phyloP scores from a whole-genome alignment of 2,888 invertebrate genomes.

The Andrena chrysosceles region DNA sequence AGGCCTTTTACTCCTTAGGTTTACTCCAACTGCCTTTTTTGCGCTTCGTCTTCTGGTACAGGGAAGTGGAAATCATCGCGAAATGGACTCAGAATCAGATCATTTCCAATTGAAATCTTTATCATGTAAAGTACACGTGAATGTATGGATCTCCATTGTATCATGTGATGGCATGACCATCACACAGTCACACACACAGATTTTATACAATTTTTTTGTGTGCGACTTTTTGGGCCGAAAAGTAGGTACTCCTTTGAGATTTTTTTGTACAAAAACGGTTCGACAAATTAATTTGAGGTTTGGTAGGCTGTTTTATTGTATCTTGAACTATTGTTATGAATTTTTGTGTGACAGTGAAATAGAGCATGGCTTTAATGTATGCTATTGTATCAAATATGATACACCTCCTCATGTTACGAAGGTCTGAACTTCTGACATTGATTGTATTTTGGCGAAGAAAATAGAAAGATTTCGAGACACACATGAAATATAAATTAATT shows the following conservation, averaged over 20 bases:
- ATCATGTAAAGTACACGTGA: neutral
- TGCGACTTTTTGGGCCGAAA: neutral
- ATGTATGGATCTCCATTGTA: too few relatives aligned
- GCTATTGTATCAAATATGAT: too few relatives aligned
- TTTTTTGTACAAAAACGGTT: too few relatives aligned
- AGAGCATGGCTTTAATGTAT: too few relatives aligned
- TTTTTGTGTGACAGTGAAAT: too few relatives aligned
- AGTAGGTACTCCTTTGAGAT: neutral
- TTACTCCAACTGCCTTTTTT: neutral
- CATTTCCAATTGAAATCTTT: neutral
- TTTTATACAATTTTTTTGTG: neutral
- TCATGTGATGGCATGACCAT: too few relatives aligned
- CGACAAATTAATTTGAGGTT: neutral
- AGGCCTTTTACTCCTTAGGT: neutral
- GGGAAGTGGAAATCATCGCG: neutral
- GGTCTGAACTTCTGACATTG: too few relatives aligned
- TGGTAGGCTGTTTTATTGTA: neutral
- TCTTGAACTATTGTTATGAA: neutral
- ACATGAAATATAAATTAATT: too few relatives aligned
- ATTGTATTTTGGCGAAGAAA: too few relatives aligned
- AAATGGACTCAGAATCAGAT: neutral
- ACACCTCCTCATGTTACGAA: too few relatives aligned
- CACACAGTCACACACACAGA: too few relatives aligned
- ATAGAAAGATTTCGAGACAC: too few relatives aligned
- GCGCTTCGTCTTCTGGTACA: neutral